Percentiles rank a stretch among this genome's conserved stretches.
Evolutionary conservation across 2,888 invertebrate species (phyloP).

Genomic region (Acanthoscelides obtectus): DNA sequence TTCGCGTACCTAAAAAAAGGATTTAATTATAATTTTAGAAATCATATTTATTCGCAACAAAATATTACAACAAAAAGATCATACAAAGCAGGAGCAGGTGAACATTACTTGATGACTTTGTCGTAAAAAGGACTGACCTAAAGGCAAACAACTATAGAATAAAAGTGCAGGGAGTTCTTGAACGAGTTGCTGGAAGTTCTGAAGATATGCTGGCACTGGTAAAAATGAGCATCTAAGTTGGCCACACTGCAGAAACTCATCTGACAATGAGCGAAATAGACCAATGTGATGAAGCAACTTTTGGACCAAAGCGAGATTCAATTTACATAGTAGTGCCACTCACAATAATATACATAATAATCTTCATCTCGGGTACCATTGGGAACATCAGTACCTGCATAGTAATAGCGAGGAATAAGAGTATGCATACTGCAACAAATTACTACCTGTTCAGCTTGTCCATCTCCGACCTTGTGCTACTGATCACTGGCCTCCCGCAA

Average conservation of each 20-base stretch:
- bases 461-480: constrained; percentile 73
- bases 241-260: neutral
- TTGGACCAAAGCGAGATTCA: constrained; percentile 30
- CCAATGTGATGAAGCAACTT: neutral
- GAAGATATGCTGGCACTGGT: too few relatives aligned
- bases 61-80: too few relatives aligned
- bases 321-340: constrained; percentile 58
- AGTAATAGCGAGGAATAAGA: constrained; percentile 75
- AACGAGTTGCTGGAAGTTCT: too few relatives aligned
- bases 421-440: constrained; percentile 78
- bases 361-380: constrained; percentile 72
- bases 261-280: neutral
- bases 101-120: too few relatives aligned
- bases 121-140: too few relatives aligned
- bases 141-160: too few relatives aligned
- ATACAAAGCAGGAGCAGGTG: too few relatives aligned
- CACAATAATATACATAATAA: constrained; percentile 70
- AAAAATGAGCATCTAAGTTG: too few relatives aligned
- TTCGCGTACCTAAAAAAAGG: too few relatives aligned
- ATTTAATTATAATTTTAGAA: too few relatives aligned
- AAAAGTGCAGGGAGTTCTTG: too few relatives aligned
- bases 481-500: constrained; percentile 75
- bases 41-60: too few relatives aligned
- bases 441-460: constrained; percentile 83
- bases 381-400: constrained; percentile 83